Evolutionary conservation across 2,888 invertebrate species (phyloP).

Genomic region (Agrochola lota): DNA sequence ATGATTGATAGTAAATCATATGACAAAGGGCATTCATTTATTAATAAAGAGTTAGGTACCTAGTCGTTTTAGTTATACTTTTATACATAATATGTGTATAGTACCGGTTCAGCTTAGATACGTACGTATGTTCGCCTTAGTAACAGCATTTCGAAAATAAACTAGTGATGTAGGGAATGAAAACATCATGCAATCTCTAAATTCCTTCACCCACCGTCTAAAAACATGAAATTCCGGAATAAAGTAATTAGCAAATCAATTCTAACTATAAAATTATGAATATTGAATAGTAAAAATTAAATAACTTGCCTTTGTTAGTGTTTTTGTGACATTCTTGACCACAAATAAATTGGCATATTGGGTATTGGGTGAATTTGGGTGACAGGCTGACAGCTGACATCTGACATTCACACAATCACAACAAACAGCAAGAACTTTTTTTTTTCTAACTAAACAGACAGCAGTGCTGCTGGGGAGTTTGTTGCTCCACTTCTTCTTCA

Average conservation of each 20-base stretch:
- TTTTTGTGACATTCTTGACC: background rate
- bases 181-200: conserved; percentile 47
- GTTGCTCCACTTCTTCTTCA: too few species aligned
- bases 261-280: background rate
- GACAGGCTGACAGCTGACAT: too few species aligned
- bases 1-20: conserved; percentile 20
- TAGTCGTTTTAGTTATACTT: background rate
- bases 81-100: conserved; percentile 5
- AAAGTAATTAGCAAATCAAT: conserved; percentile 1
- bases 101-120: conserved; percentile 25
- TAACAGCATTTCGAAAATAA: conserved; percentile 43
- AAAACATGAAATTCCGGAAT: conserved; percentile 14
- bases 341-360: too few species aligned
- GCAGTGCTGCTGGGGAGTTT: too few species aligned
- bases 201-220: conserved; percentile 20
- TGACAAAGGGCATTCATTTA: conserved; percentile 48
- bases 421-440: too few species aligned
- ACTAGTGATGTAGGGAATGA: conserved; percentile 32
- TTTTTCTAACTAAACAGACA: too few species aligned
- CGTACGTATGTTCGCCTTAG: conserved; percentile 53
- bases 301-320: background rate
- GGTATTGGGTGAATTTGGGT: too few species aligned
- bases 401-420: too few species aligned
- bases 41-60: conserved; percentile 16
- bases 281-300: background rate